Evolutionary conservation across 2,888 invertebrate species (phyloP).

Genomic region (Acrocyrtus sp.): DNA sequence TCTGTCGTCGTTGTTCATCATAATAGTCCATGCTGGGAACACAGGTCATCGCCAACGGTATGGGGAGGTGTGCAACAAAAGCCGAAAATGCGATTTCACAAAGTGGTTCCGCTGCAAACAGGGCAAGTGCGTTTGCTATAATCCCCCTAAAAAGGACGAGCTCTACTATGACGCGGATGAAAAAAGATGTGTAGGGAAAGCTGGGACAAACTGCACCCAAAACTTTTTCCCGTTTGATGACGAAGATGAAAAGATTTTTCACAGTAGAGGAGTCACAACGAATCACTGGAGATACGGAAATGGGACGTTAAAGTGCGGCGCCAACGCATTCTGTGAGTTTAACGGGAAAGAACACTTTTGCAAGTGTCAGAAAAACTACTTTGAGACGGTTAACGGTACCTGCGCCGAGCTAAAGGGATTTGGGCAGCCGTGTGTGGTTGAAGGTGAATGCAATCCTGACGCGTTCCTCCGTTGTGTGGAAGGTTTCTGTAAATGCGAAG

Average conservation of each 20-base stretch:
- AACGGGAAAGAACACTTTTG: constrained; percentile 47
- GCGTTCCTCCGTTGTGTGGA: constrained; percentile 34
- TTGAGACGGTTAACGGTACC: constrained; percentile 46
- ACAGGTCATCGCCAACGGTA: constrained; percentile 53
- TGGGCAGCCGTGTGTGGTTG: constrained; percentile 45
- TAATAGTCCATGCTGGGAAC: constrained; percentile 13
- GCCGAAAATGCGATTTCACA: constrained; percentile 57
- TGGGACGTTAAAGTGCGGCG: constrained; percentile 51
- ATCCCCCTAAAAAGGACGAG: constrained; percentile 29
- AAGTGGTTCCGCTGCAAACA: constrained; percentile 47
- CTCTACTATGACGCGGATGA: constrained; percentile 40
- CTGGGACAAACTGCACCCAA: constrained; percentile 48
- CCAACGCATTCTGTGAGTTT: constrained; percentile 50
- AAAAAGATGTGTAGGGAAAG: constrained; percentile 44
- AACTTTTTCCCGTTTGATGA: constrained; percentile 58
- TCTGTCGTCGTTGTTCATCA: constrained; percentile 11
- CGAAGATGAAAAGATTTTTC: constrained; percentile 51
- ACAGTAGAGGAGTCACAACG: constrained; percentile 51
- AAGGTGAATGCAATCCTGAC: constrained; percentile 50
- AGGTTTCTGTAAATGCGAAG: constrained; percentile 31
- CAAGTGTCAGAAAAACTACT: constrained; percentile 51
- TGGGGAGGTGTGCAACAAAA: constrained; percentile 46
- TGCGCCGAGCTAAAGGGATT: constrained; percentile 49
- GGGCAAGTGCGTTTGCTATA: constrained; percentile 52
- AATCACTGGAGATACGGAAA: constrained; percentile 59